A percentile compares a stretch with the other conserved stretches of the same genome.
phyloP scores from a whole-genome alignment of 1,140 invertebrate genomes.

The Ceratina japonica region DNA sequence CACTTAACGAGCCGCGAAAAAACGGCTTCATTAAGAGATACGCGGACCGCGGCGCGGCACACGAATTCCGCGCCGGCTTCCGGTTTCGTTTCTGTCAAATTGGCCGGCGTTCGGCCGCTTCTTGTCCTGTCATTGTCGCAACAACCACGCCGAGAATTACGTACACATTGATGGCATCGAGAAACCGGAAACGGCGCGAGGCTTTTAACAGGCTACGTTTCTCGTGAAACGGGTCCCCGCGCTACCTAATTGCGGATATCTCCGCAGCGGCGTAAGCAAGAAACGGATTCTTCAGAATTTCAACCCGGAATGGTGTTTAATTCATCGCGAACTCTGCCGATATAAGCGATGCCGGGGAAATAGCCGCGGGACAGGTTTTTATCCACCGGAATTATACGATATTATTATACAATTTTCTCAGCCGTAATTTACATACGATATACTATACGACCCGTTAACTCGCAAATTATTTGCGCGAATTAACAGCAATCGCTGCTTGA shows the following conservation, averaged over 20 bases:
- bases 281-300: neutral
- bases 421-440: too few species aligned
- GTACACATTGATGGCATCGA: too few species aligned
- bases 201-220: slow-evolving; percentile 20
- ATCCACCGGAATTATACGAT: neutral
- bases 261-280: slow-evolving; percentile 18
- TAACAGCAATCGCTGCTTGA: too few species aligned
- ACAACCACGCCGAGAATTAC: neutral
- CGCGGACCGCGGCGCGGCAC: too few species aligned
- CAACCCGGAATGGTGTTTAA: neutral
- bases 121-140: neutral
- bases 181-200: slow-evolving; percentile 29
- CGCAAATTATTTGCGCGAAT: too few species aligned
- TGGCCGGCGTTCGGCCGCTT: neutral
- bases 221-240: slow-evolving; percentile 3
- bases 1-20: slow-evolving; percentile 23
- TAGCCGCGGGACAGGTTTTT: neutral
- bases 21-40: slow-evolving; percentile 20
- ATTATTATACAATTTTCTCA: too few species aligned
- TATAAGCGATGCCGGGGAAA: neutral
- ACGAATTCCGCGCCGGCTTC: neutral
- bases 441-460: too few species aligned
- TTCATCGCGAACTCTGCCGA: neutral
- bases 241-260: slow-evolving; percentile 28
- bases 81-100: slow-evolving; percentile 30